Base-by-base conservation (phyloP, 2,113 vertebrate species). In the Scalopus aquaticus region DNA sequence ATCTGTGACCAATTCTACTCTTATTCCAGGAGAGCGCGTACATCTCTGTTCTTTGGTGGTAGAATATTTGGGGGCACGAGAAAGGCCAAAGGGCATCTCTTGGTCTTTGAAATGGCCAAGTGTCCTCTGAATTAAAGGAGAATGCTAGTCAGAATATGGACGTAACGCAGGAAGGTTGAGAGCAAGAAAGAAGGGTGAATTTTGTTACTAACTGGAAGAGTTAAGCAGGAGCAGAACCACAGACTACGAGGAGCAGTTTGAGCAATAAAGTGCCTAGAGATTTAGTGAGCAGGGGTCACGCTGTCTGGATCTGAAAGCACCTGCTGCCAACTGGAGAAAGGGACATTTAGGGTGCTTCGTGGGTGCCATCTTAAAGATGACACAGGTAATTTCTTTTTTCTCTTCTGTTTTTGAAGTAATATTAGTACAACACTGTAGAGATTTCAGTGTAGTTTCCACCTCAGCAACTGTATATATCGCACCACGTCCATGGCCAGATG, bases 41-140 rank as follows among this genome's bases (percentile, higher is more conserved):
- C 35, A 88, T 81, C 88, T 64, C 30, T 81, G 2, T 93, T 81
- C 62, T 91, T 90, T 90, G 17, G 37, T 69, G 32, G 11, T 90
- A 64, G 32, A 95, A 88, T 88, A 91, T 42, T 85, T 86, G 26
- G 17, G 69, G 44, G 17, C 37, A 89, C 62, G 51, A 64, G 64
- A 96, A 91, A 95, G 79, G 80, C 49, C 86, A 96, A 91, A 91
- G 56, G 26, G 8, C 22, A 46, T 72, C 32, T 30, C n/a, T 90
- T n/a, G 9, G 15, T 62, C 42, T 96, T 94, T 89, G 76, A 94
- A 96, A 93, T 82, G 78, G 70, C 69, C 26, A 86, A 51, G 22
- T 17, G 24, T 56, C 54, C 10, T 89, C 20, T 93, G 92, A 91
- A 89, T 76, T 91, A 44, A 95, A 77, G 67, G 42, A 54, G 28